Base-by-base conservation (phyloP, 2,888 invertebrate genomes). In the Drosophila flavopinicola region DNA sequence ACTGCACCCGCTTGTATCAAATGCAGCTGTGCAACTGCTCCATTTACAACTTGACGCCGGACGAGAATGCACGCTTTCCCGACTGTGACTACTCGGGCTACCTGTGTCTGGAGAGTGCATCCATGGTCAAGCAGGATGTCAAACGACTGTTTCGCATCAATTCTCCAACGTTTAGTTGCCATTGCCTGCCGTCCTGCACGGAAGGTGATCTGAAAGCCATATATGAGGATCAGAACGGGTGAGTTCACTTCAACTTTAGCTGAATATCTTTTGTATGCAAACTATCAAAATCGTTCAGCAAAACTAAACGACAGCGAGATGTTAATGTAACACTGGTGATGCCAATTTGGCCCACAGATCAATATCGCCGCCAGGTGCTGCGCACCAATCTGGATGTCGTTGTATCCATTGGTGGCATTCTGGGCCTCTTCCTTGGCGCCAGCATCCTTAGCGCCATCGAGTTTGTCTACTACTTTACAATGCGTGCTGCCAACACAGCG, bases 181-280 rank as follows among this genome's bases (percentile, higher is more conserved):
- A 93, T 58, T 95, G 95, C 78, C 85, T 94, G 51, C 94, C 95
- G 0, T 94, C 95, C 11, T 95, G 95, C 83, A 93, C 93, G 1
- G 95, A 95, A 89, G 93, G 93, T 1, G 95, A 95, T 73, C 92
- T 94, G 48, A 92, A 92, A 13, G 88, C 93, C 9, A 72, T 90
- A 13, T 87, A 77, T 29, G 76, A 78, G 11, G 76, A 83, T 7
- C 47, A 64, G 11, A 45, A 56, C 0, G 57, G 59, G 85, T 87
- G 47, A 59, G 73, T 51, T 17, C 0, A 1, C 1, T 25, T 7
- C 9, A 4, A 15, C 6, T 2, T 13, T 15, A 3, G 6, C 0
- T 1, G 13, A 6, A 25, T 0, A 2, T 2, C 5, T 11, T 2
- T 32, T 20, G 20, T 20, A 20, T 20, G 20, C 0, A 45, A 20